A percentile compares a stretch with the other conserved stretches of the same genome.
Evolutionary conservation across 1,140 invertebrate genomes (phyloP).

Genomic region (Nylanderia fulva): DNA sequence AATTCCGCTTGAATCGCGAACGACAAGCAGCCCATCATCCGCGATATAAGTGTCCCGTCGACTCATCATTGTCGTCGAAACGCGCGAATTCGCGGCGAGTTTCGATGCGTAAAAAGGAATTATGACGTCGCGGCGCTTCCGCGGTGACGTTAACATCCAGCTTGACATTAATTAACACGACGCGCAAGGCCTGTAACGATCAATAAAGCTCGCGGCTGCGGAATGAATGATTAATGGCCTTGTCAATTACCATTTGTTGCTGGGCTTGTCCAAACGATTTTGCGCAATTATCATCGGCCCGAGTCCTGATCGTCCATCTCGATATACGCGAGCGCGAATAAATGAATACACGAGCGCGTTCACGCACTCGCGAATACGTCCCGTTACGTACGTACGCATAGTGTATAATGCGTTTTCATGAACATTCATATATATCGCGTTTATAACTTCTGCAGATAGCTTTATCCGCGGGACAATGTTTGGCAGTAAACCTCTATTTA

Average conservation of each 20-base stretch:
- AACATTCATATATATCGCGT: conserved; percentile 55
- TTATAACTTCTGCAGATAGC: conserved; percentile 53
- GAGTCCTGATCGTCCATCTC: conserved; percentile 48
- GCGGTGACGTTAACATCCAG: conserved; percentile 65
- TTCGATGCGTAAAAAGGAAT: conserved; percentile 46
- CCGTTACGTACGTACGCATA: not conserved
- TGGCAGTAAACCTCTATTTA: conserved; percentile 50
- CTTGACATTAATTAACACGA: conserved; percentile 76
- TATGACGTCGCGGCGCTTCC: conserved; percentile 43
- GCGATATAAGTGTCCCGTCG: conserved; percentile 14
- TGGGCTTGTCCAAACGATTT: conserved; percentile 72
- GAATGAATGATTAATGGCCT: conserved; percentile 78
- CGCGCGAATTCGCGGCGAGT: not conserved
- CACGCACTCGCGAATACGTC: not conserved
- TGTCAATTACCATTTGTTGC: conserved; percentile 76
- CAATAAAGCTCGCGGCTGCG: conserved; percentile 73
- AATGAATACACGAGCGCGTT: conserved; percentile 20
- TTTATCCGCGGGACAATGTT: conserved; percentile 30
- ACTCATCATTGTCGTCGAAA: conserved; percentile 11
- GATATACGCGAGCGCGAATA: conserved; percentile 47
- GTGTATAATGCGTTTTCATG: conserved; percentile 51
- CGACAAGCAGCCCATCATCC: not conserved
- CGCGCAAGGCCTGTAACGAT: conserved; percentile 67
- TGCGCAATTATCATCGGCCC: conserved; percentile 70
- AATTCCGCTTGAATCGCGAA: not conserved